Percentiles rank a stretch among this genome's conserved stretches.
phyloP scores from a whole-genome alignment of 2,888 invertebrate species.

The Pseudococcus longispinus region DNA sequence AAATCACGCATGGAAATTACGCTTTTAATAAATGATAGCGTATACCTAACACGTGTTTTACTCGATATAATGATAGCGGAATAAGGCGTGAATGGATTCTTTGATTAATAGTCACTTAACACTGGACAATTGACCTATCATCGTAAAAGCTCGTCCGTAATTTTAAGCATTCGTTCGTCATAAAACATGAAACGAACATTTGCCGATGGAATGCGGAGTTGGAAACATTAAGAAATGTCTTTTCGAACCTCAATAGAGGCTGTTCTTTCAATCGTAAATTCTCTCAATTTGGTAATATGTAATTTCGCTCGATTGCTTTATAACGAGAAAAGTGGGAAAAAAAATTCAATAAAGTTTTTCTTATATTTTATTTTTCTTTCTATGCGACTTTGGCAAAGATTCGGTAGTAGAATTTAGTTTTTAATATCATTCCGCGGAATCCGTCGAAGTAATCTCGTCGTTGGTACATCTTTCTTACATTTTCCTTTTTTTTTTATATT shows the following conservation, averaged over 20 bases:
- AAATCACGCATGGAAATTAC: not conserved
- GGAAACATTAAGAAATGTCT: slow-evolving; percentile 22
- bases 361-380: not conserved
- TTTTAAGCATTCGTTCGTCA: slow-evolving; percentile 36
- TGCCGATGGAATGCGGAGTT: slow-evolving; percentile 20
- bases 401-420: not conserved
- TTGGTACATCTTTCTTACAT: not conserved
- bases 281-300: slow-evolving; percentile 13
- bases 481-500: not conserved
- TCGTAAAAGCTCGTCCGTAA: slow-evolving; percentile 30
- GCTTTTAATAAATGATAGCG: not conserved
- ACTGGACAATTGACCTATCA: slow-evolving; percentile 52
- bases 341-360: not conserved
- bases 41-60: slow-evolving; percentile 5
- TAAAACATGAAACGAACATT: slow-evolving; percentile 41
- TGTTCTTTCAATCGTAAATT: slow-evolving; percentile 27
- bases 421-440: not conserved
- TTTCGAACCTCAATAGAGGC: slow-evolving; percentile 2
- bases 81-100: slow-evolving; percentile 45
- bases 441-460: not conserved
- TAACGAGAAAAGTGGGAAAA: not conserved
- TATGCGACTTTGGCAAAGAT: not conserved
- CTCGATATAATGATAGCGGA: slow-evolving; percentile 22
- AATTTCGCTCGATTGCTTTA: slow-evolving; percentile 9
- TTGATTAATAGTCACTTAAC: slow-evolving; percentile 55